Base-by-base conservation (phyloP, 1,140 invertebrate genomes). In the Piezodorus guildinii region DNA sequence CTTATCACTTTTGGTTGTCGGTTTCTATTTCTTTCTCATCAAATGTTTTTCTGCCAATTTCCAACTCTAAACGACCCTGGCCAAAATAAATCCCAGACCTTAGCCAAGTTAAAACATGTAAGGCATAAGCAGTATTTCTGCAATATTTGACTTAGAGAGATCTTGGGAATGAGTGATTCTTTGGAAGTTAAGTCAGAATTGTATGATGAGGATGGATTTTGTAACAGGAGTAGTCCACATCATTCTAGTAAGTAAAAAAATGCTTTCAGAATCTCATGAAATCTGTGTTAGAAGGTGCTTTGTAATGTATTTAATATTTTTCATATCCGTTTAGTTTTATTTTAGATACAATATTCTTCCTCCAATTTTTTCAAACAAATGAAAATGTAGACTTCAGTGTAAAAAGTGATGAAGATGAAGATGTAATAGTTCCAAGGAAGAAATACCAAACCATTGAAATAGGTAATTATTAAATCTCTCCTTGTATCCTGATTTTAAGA, bases 401-500 rank as follows among this genome's bases (percentile, higher is more conserved):
- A 10, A 25, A 56, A 56, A 23, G 6, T 34, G 80, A 82, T 56
- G 73, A 75, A 9, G 80, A 82, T 69, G 77, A 78, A n/a, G 81
- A 82, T 66, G 70, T 78, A 43, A 67, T 77, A 30, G 51, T 77
- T 25, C 62, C 70, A 15, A 69, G 76, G 34, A 72, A 69, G 62
- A 70, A 70, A 65, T 69, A 74, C 15, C 5, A 61, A 68, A 67
- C 64, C 62, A 75, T 80, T 27, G 71, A 74, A 72, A 73, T 74
- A 64, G 72, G 72, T 66, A 34, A 60, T 51, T 10, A 39, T 39
- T 39, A 39, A 39, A 10, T 12, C 12, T 12, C 2, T 10, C 6
- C 6, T 39, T 12, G 12, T 39, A 39, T 39, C 12, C 6, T 12
- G 2, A 39, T 12, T 39, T 39, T 39, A 39, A 10, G 1, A 39